Conservation (phyloP, 2,113 vertebrate species). For the Mirounga angustirostris region DNA sequence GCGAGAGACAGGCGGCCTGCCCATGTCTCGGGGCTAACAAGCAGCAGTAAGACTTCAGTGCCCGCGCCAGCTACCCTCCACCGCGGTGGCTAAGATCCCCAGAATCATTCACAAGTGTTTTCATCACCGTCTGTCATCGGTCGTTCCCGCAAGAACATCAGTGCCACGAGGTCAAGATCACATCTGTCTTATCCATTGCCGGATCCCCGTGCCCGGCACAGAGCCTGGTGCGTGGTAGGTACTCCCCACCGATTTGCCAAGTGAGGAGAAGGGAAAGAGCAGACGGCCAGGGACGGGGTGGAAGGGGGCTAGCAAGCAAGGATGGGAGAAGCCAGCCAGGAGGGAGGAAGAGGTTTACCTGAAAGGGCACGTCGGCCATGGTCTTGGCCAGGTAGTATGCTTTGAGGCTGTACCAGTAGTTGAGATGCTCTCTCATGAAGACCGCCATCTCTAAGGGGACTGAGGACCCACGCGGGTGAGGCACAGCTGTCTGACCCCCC, state of each 20-base stretch:
- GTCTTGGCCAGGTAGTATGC: slow-evolving; percentile 99
- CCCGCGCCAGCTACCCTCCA: neutral
- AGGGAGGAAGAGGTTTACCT: slow-evolving; percentile 88
- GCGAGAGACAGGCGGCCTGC: neutral
- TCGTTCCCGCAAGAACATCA: neutral
- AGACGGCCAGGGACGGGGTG: neutral
- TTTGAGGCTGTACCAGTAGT: slow-evolving; percentile 99
- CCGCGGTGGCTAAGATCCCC: neutral
- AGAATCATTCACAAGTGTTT: neutral
- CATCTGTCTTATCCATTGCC: neutral
- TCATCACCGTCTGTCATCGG: neutral
- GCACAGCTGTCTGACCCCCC: neutral
- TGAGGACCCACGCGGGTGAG: slow-evolving; percentile 76
- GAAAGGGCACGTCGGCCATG: slow-evolving; percentile 97
- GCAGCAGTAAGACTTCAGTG: neutral
- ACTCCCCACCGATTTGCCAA: neutral
- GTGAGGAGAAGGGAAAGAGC: neutral
- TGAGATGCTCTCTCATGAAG: slow-evolving; percentile 97
- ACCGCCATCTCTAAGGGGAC: slow-evolving; percentile 98
- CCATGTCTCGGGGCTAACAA: neutral
- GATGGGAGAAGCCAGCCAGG: neutral
- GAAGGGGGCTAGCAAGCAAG: neutral
- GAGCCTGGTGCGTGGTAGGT: neutral
- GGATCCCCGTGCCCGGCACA: neutral
- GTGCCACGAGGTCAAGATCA: neutral